A percentile compares a stretch with the other conserved stretches of the same genome.
Evolutionary conservation across 1,140 invertebrate genomes (phyloP).

Genomic region (Lucilia sericata): DNA sequence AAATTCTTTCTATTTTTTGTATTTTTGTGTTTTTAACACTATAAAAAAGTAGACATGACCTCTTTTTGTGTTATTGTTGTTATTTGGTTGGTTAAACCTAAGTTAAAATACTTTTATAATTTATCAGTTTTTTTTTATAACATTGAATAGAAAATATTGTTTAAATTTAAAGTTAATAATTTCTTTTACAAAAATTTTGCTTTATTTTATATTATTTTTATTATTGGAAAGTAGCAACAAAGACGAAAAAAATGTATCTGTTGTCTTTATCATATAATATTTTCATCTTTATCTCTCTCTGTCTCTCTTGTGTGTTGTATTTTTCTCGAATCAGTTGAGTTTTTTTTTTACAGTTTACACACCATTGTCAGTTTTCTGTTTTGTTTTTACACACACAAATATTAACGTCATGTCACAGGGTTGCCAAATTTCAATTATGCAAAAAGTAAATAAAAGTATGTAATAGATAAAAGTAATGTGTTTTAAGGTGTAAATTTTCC

Average conservation of each 20-base stretch:
- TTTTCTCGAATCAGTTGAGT: neutral
- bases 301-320: neutral
- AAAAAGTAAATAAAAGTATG: neutral
- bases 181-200: neutral
- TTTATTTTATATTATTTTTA: conserved; percentile 1
- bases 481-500: no score
- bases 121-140: neutral
- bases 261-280: neutral
- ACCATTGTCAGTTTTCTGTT: neutral
- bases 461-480: no score
- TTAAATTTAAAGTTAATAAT: neutral
- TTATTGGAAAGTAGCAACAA: conserved; percentile 19
- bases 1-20: conserved; percentile 8
- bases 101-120: neutral
- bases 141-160: neutral
- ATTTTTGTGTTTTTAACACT: neutral
- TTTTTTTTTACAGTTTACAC: neutral
- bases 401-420: conserved; percentile 21
- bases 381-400: conserved; percentile 22
- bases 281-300: conserved; percentile 18
- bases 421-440: conserved; percentile 32
- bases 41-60: conserved; percentile 33
- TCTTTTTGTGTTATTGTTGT: conserved; percentile 15
- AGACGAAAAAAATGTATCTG: neutral
- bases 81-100: neutral